Conservation (phyloP, 2,888 invertebrate species). For the Heliconius aoede region DNA sequence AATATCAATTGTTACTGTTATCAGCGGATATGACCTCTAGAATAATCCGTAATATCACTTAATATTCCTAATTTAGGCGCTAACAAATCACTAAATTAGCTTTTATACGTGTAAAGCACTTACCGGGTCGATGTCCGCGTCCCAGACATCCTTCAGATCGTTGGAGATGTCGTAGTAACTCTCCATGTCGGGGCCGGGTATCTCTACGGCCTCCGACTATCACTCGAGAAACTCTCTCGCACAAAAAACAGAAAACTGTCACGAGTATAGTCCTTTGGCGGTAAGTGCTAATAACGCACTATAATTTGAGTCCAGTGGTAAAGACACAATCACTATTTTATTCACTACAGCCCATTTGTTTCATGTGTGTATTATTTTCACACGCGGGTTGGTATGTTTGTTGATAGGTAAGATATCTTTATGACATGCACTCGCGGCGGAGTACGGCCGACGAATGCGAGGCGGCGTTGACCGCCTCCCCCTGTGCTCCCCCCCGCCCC, state of each 20-base stretch:
- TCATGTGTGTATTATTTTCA: constrained; percentile 66
- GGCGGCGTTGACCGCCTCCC: constrained; percentile 52
- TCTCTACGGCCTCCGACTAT: constrained; percentile 69
- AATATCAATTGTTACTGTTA: constrained; percentile 40
- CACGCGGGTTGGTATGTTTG: constrained; percentile 64
- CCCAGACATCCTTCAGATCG: constrained; percentile 91
- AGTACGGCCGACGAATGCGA: constrained; percentile 73
- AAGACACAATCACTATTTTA: constrained; percentile 72
- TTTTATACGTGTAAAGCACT: constrained; percentile 67
- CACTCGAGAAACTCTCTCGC: constrained; percentile 64
- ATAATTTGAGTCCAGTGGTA: constrained; percentile 60
- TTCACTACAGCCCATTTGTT: constrained; percentile 81
- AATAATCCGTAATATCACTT: constrained; percentile 7
- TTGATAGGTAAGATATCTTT: not conserved
- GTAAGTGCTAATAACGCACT: constrained; percentile 58
- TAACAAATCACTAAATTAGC: constrained; percentile 13
- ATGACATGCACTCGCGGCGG: constrained; percentile 60
- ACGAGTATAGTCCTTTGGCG: constrained; percentile 63
- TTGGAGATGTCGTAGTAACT: constrained; percentile 89
- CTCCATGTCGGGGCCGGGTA: constrained; percentile 85
- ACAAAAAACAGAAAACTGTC: constrained; percentile 73
- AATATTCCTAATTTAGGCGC: constrained; percentile 20
- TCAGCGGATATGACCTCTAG: constrained; percentile 47
- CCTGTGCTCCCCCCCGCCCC: constrained; percentile 51
- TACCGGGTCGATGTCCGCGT: constrained; percentile 92